These are phyloP conservation scores for Melierax canorus DNA, from an alignment of 2,113 vertebrate species.

Conservation along the genomic window DNA sequence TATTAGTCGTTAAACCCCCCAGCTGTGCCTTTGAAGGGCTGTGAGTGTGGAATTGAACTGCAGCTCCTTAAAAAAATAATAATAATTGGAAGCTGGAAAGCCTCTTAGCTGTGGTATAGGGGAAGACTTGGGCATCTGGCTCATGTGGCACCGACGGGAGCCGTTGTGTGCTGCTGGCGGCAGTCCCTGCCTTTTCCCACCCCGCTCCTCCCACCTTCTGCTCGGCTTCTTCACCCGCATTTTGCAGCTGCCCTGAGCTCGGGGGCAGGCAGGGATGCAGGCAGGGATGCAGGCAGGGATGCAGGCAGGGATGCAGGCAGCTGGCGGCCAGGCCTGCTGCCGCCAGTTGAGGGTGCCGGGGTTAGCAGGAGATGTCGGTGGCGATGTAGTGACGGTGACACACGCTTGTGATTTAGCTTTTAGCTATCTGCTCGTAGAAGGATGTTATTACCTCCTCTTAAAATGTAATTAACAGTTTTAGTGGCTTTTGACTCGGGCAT, in stretches of 20 bases:
- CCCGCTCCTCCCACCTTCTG: background rate
- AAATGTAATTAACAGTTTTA: background rate
- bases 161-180: background rate
- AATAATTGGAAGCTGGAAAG: background rate
- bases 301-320: background rate
- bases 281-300: background rate
- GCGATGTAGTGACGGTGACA: background rate
- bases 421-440: background rate
- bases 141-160: background rate
- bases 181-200: background rate
- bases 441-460: background rate
- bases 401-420: background rate
- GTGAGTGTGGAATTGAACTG: background rate
- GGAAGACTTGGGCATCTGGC: background rate
- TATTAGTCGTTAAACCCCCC: background rate
- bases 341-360: rapidly evolving
- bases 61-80: background rate
- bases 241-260: background rate
- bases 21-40: background rate
- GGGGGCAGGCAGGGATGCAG: background rate
- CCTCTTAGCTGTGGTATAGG: rapidly evolving
- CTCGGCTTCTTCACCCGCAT: rapidly evolving
- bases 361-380: no score
- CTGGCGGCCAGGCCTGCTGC: background rate
- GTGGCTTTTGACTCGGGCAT: background rate